These are phyloP conservation scores for Thinocorus orbignyianus DNA, from an alignment of 2,113 vertebrate genomes.

Conservation along the genomic window DNA sequence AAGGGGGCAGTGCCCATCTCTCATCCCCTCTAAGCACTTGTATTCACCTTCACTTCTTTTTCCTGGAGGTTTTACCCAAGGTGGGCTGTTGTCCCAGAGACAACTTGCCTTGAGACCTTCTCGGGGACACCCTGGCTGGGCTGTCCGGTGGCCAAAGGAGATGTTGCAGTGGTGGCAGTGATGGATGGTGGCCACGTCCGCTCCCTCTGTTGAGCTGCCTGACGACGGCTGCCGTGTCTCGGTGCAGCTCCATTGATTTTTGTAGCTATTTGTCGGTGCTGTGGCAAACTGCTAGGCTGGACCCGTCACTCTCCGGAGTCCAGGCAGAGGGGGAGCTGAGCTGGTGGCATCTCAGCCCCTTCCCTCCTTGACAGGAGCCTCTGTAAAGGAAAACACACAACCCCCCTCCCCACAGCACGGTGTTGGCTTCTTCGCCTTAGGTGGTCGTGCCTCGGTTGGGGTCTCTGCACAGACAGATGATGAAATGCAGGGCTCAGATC, in stretches of 20 bases:
- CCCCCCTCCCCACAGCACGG: rapidly evolving
- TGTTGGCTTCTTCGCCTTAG: neutral
- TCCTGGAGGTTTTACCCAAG: rapidly evolving
- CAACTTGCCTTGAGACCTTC: neutral
- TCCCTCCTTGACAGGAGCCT: neutral
- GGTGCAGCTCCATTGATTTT: constrained; percentile 5
- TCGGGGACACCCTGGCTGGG: rapidly evolving
- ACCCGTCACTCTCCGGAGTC: neutral
- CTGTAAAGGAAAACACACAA: neutral
- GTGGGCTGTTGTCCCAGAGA: neutral
- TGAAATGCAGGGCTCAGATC: neutral
- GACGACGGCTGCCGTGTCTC: neutral
- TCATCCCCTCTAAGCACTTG: neutral
- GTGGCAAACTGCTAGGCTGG: neutral
- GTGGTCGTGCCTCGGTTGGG: neutral
- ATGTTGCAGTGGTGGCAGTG: neutral
- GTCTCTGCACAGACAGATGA: neutral
- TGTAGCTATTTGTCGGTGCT: neutral
- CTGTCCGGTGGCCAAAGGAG: neutral
- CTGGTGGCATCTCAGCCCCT: neutral
- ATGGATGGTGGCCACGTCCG: neutral
- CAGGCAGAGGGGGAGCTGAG: neutral
- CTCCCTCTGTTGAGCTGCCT: neutral
- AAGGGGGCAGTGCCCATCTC: neutral
- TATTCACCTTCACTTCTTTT: neutral